Conservation (phyloP, 2,113 vertebrate genomes). For the Isichthys henryi region DNA sequence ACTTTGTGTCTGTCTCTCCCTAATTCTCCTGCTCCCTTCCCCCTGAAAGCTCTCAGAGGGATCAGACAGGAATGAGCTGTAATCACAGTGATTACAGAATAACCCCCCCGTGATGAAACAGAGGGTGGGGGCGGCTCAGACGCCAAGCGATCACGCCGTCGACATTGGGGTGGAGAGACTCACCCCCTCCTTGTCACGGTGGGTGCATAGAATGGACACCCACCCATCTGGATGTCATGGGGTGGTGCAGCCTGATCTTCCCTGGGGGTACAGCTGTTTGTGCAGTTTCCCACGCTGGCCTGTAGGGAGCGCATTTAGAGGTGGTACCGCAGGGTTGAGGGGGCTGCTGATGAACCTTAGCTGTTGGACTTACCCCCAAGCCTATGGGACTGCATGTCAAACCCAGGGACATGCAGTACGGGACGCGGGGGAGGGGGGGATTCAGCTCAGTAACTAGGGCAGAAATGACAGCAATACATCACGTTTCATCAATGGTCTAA, state of each 20-base stretch:
- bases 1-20: background rate
- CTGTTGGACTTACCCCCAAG: background rate
- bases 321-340: background rate
- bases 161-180: background rate
- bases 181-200: background rate
- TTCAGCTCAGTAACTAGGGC: background rate
- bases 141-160: background rate
- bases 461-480: background rate
- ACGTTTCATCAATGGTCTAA: background rate
- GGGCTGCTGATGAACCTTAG: background rate
- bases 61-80: constrained; percentile 7
- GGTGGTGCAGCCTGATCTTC: background rate
- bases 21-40: background rate
- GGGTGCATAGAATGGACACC: background rate
- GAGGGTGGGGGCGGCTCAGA: background rate
- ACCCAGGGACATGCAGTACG: background rate
- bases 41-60: background rate
- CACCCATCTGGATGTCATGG: background rate
- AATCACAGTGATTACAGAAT: constrained; percentile 5
- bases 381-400: background rate
- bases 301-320: background rate
- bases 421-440: background rate
- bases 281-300: background rate
- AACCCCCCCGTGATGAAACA: background rate
- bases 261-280: background rate